A percentile compares a stretch with the other conserved stretches of the same genome.
These are phyloP conservation scores for Rhinoderma darwinii DNA, from an alignment of 2,113 vertebrate genomes.

Conservation along the genomic window DNA sequence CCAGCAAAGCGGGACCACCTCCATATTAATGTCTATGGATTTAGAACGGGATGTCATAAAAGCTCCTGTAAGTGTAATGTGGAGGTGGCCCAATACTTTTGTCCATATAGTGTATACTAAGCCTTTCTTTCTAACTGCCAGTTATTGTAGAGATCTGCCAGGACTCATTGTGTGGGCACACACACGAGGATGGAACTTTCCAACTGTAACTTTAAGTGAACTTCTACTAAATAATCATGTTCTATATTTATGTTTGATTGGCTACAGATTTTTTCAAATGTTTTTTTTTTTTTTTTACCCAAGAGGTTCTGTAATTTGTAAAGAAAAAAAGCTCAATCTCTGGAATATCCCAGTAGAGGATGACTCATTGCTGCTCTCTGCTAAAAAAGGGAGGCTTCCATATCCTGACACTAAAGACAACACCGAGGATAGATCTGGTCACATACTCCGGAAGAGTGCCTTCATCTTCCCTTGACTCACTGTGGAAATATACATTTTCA, in stretches of 20 bases:
- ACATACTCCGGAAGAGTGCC: neutral
- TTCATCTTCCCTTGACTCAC: constrained; percentile 17
- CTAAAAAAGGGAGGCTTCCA: neutral
- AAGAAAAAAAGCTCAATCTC: neutral
- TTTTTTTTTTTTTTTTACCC: neutral
- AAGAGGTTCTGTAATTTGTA: neutral
- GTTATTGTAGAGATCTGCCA: neutral
- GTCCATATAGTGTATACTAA: too few relatives aligned
- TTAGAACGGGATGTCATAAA: too few relatives aligned
- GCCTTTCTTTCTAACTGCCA: too few relatives aligned
- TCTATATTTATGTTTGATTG: neutral
- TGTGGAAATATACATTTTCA: neutral
- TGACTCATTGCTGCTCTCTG: constrained; percentile 2
- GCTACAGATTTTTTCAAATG: neutral
- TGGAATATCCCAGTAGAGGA: neutral
- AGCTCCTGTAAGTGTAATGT: too few relatives aligned
- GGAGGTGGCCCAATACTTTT: too few relatives aligned
- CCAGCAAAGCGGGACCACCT: too few relatives aligned
- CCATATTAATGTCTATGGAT: too few relatives aligned
- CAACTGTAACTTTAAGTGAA: neutral
- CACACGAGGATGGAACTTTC: neutral
- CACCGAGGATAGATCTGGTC: neutral
- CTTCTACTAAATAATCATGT: neutral
- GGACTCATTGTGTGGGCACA: neutral
- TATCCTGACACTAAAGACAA: neutral